Percentiles rank a stretch among this genome's conserved stretches.
These are phyloP conservation scores for Gymnodraco acuticeps DNA, from an alignment of 2,797 vertebrate genomes.

Conservation along the genomic window DNA sequence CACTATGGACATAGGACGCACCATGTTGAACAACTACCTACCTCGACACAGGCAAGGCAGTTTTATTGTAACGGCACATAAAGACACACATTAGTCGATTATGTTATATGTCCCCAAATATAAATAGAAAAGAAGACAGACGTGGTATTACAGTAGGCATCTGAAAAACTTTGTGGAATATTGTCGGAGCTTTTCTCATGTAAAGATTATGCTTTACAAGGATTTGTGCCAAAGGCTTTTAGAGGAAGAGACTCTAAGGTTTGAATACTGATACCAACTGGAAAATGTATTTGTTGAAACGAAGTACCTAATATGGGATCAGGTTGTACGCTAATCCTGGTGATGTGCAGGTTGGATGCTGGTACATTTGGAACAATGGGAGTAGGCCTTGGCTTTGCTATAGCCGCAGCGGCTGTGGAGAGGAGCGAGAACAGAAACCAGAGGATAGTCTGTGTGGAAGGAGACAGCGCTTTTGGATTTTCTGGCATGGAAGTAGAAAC, in stretches of 20 bases:
- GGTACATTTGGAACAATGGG: constrained; percentile 99
- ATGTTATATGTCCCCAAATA: not conserved
- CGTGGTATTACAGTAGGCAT: not conserved
- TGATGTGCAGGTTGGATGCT: constrained; percentile 89
- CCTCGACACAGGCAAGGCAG: constrained; percentile 90
- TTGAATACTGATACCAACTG: not conserved
- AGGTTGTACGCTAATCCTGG: constrained; percentile 9
- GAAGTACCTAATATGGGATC: not conserved
- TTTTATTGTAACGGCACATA: not conserved
- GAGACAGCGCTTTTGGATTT: constrained; percentile 99
- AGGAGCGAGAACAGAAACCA: constrained; percentile 76
- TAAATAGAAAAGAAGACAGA: no score
- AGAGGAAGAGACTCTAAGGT: not conserved
- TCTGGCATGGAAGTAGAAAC: constrained; percentile 99
- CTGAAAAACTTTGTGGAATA: not conserved
- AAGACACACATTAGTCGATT: not conserved
- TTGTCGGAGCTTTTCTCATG: not conserved
- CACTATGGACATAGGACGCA: constrained; percentile 98
- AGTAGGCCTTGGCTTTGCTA: constrained; percentile 94
- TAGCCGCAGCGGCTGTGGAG: constrained; percentile 91
- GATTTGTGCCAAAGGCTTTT: not conserved
- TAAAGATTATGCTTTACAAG: not conserved
- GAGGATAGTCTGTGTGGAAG: constrained; percentile 92
- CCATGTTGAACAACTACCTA: constrained; percentile 91
- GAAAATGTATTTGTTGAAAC: not conserved